Conservation (phyloP, 2,888 invertebrate genomes). For the Athalia circularis region DNA sequence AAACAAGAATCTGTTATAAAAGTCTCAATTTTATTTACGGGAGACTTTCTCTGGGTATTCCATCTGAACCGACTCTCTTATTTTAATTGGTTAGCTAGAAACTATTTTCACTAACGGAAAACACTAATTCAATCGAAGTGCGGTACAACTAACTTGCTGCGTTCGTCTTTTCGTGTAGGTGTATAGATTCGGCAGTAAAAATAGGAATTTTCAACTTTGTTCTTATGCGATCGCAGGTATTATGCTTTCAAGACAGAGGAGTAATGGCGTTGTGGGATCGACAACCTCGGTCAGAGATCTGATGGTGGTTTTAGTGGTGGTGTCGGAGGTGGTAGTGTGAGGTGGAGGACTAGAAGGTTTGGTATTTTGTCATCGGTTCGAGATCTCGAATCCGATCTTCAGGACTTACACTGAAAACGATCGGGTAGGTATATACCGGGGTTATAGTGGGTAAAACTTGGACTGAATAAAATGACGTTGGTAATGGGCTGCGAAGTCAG, state of each 20-base stretch:
- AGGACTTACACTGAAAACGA: constrained; percentile 27
- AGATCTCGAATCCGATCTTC: constrained; percentile 36
- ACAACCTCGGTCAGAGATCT: constrained; percentile 28
- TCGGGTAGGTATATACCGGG: constrained; percentile 1
- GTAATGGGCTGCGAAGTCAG: constrained; percentile 44
- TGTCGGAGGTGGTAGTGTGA: background rate
- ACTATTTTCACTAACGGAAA: background rate
- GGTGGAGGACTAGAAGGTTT: constrained; percentile 17
- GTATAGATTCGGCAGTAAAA: constrained; percentile 24
- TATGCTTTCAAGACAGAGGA: constrained; percentile 9
- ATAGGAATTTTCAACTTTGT: constrained; percentile 29
- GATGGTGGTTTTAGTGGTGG: constrained; percentile 18
- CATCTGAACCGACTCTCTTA: background rate
- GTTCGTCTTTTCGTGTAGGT: constrained; percentile 6
- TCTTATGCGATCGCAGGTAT: constrained; percentile 1
- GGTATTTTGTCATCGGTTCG: constrained; percentile 42
- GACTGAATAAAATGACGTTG: constrained; percentile 42
- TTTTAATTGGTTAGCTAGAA: background rate
- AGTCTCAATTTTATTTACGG: too few species aligned
- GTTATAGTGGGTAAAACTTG: constrained; percentile 37
- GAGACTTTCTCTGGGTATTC: too few species aligned
- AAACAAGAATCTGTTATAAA: too few species aligned
- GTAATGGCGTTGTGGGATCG: constrained; percentile 15
- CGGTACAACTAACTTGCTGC: constrained; percentile 3
- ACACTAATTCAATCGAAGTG: constrained; percentile 14